Base-by-base conservation (phyloP, 1,140 invertebrate genomes). In the Drosophila gunungcola region DNA sequence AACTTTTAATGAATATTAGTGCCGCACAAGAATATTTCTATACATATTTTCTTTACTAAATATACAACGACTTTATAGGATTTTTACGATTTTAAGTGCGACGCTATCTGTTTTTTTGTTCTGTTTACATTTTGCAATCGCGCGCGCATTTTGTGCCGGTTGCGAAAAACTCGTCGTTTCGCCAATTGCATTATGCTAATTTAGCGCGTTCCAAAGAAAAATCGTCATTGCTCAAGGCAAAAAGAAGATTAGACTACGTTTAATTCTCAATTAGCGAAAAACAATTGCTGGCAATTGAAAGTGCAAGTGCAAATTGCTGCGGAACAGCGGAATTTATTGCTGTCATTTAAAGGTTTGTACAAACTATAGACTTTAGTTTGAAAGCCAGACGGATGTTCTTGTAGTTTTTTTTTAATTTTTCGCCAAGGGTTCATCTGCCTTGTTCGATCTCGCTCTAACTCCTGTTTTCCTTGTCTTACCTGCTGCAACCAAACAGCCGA, bases 271-370 rank as follows among this genome's bases (percentile, higher is more conserved):
- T 45, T 45, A 27, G 25, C 43, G 45, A 36, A 48, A 61, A 62
- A 57, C 68, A 73, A 73, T 72, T 73, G 46, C 69, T 38, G 51
- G 53, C 46, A 69, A 73, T 73, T 73, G 57, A 73, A 73, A 73
- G 57, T 62, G 69, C 49, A 74, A 74, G 70, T 73, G 70, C 42
- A 62, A 12, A n/a, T 56, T 25, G 38, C 69, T 29, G 9, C n/a
- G 32, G 13, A 38, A 25, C 36, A 36, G 38, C 38, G 32, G 25
- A 41, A 45, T 27, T 46, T 29, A 60, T 43, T 43, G 36, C 38
- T 25, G 11, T 32, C 16, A 11, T 3, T n/a, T 1, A 42, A 56
- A 70, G 67, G 67, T 70, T 70, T 3, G 67, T 70, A 27, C 27
- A 39, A 48, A 42, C 36, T n/a, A 10, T 12, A 10, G 27, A 36